phyloP scores from a whole-genome alignment of 2,888 invertebrate species.

The Thyatira batis region DNA sequence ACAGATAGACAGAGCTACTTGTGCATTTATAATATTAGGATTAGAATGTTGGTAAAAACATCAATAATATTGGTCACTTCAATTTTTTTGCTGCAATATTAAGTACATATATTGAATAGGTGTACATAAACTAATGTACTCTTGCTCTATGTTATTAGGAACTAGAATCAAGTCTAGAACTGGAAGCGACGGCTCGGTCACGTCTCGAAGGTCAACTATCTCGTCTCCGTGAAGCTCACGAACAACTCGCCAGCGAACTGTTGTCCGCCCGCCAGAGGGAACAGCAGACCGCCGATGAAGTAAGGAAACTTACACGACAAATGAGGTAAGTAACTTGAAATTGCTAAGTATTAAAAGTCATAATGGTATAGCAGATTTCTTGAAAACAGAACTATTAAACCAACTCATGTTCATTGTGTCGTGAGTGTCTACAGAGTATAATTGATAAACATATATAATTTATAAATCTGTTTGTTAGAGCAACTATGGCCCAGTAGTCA shows the following conservation, averaged over 20 bases:
- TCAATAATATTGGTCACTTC: too few relatives aligned
- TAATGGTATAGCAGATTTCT: background rate
- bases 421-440: too few relatives aligned
- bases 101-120: background rate
- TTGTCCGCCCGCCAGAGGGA: constrained; percentile 87
- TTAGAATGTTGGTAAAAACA: too few relatives aligned
- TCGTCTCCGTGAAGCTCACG: constrained; percentile 69
- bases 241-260: constrained; percentile 83
- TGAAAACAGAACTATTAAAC: too few relatives aligned
- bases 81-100: too few relatives aligned
- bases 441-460: too few relatives aligned
- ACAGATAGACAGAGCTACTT: too few relatives aligned
- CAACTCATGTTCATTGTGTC: too few relatives aligned
- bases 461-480: too few relatives aligned
- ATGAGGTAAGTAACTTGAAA: constrained; percentile 49
- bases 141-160: constrained; percentile 75
- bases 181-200: constrained; percentile 93
- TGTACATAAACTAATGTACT: constrained; percentile 52
- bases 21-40: too few relatives aligned
- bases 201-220: constrained; percentile 90
- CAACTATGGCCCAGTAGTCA: too few relatives aligned
- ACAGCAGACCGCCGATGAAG: constrained; percentile 88
- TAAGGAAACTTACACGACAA: constrained; percentile 83
- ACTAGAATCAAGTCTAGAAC: constrained; percentile 93
- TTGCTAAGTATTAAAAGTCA: background rate